These are phyloP conservation scores for Panthera leo DNA, from an alignment of 2,113 vertebrate species.

Conservation along the genomic window DNA sequence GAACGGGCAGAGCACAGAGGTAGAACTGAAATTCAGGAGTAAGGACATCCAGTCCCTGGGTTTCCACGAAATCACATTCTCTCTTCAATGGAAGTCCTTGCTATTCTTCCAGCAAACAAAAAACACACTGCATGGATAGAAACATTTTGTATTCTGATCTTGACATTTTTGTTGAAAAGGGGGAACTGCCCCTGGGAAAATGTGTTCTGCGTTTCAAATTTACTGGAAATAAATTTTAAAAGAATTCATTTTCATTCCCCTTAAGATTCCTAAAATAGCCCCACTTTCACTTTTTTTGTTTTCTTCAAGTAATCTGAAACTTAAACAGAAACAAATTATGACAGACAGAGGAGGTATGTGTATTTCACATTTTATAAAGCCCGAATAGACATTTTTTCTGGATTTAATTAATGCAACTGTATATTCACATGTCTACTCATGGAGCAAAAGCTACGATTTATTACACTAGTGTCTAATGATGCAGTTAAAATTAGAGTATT, in stretches of 20 bases:
- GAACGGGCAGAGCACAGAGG: not conserved
- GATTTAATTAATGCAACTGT: not conserved
- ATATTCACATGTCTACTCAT: not conserved
- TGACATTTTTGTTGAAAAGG: not conserved
- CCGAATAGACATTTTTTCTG: not conserved
- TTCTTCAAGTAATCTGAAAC: not conserved
- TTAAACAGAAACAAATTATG: conserved; percentile 17
- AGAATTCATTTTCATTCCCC: not conserved
- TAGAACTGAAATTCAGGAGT: not conserved
- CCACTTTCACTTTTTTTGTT: not conserved
- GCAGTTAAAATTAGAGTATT: not conserved
- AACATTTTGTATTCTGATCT: not conserved
- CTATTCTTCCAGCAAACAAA: not conserved
- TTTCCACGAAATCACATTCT: not conserved
- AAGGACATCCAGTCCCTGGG: not conserved
- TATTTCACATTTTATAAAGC: not conserved
- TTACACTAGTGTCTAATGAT: not conserved
- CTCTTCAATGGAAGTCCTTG: not conserved
- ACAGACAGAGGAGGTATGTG: not conserved
- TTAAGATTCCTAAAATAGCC: not conserved
- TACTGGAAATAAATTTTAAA: not conserved
- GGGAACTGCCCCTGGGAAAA: not conserved
- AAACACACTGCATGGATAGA: not conserved
- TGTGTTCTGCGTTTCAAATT: not conserved
- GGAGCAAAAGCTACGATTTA: not conserved